Base-by-base conservation (phyloP, 1,140 invertebrate species). In the Paraescarpia echinospica region DNA sequence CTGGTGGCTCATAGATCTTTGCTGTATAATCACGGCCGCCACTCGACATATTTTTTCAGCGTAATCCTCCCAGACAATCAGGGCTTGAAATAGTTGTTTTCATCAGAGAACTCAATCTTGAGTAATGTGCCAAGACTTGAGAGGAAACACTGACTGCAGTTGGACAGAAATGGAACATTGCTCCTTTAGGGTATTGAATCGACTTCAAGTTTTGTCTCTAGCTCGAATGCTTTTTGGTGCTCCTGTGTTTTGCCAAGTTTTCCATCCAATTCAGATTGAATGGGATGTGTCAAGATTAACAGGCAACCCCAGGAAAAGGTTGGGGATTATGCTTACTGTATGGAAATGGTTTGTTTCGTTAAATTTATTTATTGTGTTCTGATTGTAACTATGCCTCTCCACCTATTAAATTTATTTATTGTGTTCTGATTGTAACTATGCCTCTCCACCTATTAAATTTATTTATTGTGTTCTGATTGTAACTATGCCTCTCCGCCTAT, bases 401-500 rank as follows among this genome's bases (percentile, higher is more conserved):
- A 41, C 41, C 4, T 14, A 89, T 89, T n/a, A 33, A 4, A 89
- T 89, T 6, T 14, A 89, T 89, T 89, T 6, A 89, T 89, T n/a
- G n/a, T n/a, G n/a, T n/a, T n/a, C n/a, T n/a, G n/a, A n/a, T n/a
- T n/a, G n/a, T n/a, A n/a, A n/a, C n/a, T n/a, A n/a, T n/a, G n/a
- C 12, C 4, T 41, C 4, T 41, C 4, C 41, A 41, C 41, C 4
- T 14, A 89, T 89, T n/a, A 33, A 4, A 89, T 89, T 6, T 14
- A 89, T 89, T 89, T 6, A 89, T 89, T 33, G 4, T 89, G n/a
- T 89, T 89, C n/a, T 89, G 89, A 89, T 41, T 41, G 41, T 41
- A 41, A 12, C 41, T 41, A n/a, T n/a, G 41, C 41, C 4, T 41
- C 41, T 12, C 41, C 12, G 4, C 41, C 41, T 6, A 41, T 4